These are phyloP conservation scores for Phenacoccus solenopsis DNA, from an alignment of 1,140 invertebrate species.

Conservation along the genomic window DNA sequence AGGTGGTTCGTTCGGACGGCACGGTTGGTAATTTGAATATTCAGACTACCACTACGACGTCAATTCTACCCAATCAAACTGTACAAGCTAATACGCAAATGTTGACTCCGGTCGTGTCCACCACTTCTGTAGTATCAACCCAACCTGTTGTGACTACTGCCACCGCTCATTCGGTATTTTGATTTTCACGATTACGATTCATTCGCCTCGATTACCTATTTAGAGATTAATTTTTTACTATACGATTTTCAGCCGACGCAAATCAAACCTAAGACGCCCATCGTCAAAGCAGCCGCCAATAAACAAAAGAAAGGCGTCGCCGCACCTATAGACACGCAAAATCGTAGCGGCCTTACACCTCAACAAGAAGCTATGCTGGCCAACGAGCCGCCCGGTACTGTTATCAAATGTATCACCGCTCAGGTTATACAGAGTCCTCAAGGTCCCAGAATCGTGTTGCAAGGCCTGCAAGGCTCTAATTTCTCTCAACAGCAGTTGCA, in stretches of 20 bases:
- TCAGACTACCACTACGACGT: background rate
- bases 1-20: background rate
- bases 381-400: constrained; percentile 66
- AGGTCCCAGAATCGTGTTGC: constrained; percentile 68
- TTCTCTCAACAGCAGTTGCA: constrained; percentile 65
- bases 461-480: constrained; percentile 65
- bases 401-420: constrained; percentile 74
- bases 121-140: background rate
- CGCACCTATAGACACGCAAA: background rate
- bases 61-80: background rate
- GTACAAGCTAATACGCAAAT: background rate
- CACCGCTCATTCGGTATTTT: background rate
- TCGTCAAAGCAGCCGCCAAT: background rate
- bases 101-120: background rate
- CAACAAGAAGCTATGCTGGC: constrained; percentile 42
- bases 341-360: background rate
- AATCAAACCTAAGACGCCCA: background rate
- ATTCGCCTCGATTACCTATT: background rate
- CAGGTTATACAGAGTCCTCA: constrained; percentile 67
- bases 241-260: background rate
- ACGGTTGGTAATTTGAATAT: background rate
- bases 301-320: background rate
- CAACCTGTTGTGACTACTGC: background rate
- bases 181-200: no score
- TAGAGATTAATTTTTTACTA: background rate